These are phyloP conservation scores for Distichodus sexfasciatus DNA, from an alignment of 2,797 vertebrate species.

Conservation along the genomic window DNA sequence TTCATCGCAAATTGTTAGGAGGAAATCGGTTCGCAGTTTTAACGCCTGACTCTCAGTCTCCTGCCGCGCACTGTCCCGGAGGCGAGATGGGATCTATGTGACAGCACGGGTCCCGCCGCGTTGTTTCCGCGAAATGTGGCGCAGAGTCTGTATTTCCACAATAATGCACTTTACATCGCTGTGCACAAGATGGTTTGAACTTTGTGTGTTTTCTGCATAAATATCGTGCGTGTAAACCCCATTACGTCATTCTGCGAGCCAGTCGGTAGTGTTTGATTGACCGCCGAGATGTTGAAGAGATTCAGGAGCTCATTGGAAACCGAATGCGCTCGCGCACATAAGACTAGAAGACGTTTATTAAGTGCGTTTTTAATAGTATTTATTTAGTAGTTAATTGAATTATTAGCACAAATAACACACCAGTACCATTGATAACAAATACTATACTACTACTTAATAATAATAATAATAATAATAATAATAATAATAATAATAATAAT, in stretches of 20 bases:
- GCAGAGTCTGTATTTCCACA: no score
- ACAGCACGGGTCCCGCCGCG: no score
- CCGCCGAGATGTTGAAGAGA: constrained; percentile 76
- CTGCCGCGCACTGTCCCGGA: no score
- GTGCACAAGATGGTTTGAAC: no score
- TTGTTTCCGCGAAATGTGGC: no score
- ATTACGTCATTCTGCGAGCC: constrained; percentile 96
- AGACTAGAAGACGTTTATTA: no score
- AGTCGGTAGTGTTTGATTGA: constrained; percentile 86
- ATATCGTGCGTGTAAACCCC: constrained; percentile 60
- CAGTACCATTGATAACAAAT: background rate
- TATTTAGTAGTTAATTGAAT: background rate
- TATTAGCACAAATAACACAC: background rate
- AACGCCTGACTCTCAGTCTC: no score
- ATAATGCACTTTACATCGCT: no score
- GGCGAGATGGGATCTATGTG: no score
- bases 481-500: background rate
- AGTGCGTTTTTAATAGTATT: no score
- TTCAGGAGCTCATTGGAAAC: constrained; percentile 78
- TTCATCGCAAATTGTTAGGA: no score
- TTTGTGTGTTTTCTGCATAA: constrained; percentile 45
- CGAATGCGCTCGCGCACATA: constrained; percentile 63
- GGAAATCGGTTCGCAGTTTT: no score
- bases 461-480: background rate
- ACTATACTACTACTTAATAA: background rate